These are phyloP conservation scores for Saiga tatarica DNA, from an alignment of 2,113 vertebrate genomes.

Conservation along the genomic window DNA sequence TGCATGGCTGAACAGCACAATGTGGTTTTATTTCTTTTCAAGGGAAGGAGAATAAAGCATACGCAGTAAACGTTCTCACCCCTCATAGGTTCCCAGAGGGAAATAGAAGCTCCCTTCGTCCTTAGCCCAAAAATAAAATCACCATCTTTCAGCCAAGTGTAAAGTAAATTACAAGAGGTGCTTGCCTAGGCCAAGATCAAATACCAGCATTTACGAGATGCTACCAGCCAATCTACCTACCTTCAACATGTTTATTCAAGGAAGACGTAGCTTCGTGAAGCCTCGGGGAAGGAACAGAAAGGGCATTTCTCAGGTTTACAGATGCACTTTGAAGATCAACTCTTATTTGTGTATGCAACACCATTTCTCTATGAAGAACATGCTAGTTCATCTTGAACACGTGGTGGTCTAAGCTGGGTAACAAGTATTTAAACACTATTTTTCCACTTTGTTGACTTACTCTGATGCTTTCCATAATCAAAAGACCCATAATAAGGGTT, in stretches of 20 bases:
- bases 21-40: background rate
- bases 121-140: background rate
- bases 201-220: background rate
- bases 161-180: slow-evolving; percentile 21
- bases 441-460: background rate
- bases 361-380: background rate
- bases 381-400: background rate
- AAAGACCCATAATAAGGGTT: background rate
- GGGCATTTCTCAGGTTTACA: background rate
- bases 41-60: background rate
- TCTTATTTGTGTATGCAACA: background rate
- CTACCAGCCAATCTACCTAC: background rate
- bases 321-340: background rate
- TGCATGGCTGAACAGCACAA: background rate
- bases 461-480: background rate
- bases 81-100: background rate
- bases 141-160: background rate
- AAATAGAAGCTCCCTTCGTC: slow-evolving; percentile 32
- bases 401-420: background rate
- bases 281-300: background rate
- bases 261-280: background rate
- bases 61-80: background rate
- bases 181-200: background rate
- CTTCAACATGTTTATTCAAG: background rate
- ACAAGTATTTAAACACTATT: background rate